These are phyloP conservation scores for Myzus persicae DNA, from an alignment of 1,140 invertebrate species.

Conservation along the genomic window DNA sequence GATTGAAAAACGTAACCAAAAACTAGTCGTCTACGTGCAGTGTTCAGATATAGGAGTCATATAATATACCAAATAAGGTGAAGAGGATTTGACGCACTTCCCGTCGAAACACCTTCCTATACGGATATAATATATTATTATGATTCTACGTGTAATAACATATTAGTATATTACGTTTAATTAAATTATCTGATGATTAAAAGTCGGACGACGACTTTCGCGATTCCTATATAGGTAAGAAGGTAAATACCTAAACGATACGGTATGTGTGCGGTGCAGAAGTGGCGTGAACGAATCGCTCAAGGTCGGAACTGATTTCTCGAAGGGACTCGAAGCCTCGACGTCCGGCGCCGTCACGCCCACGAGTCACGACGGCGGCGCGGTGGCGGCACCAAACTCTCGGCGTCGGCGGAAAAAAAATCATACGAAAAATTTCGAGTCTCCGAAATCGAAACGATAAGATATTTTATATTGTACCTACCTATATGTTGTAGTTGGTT, in stretches of 20 bases:
- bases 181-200: background rate
- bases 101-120: background rate
- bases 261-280: background rate
- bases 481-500: too few relatives aligned
- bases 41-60: background rate
- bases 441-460: background rate
- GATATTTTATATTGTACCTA: background rate
- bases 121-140: background rate
- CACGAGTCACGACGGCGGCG: background rate
- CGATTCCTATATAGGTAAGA: background rate
- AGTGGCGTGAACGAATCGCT: background rate
- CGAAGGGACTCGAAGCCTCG: background rate
- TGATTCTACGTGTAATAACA: background rate
- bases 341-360: background rate
- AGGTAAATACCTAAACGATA: background rate
- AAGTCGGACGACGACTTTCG: background rate
- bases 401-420: background rate
- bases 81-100: background rate
- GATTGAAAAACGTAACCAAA: background rate
- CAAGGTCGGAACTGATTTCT: background rate
- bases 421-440: background rate
- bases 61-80: background rate
- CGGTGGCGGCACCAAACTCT: background rate
- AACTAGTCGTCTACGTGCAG: background rate
- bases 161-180: background rate